Base-by-base conservation (phyloP, 2,113 vertebrate species). In the Cebus imitator region DNA sequence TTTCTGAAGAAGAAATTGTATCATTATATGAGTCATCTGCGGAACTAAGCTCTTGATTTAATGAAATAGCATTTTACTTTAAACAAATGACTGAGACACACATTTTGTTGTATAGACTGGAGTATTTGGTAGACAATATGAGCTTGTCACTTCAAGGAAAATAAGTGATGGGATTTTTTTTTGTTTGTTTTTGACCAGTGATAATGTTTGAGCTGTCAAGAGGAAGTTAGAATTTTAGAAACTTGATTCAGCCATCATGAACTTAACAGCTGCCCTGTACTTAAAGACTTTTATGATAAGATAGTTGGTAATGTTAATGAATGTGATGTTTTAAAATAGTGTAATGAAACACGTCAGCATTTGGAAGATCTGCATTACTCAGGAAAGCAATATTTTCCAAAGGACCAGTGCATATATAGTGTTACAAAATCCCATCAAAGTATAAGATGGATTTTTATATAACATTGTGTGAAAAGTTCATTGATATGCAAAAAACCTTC, bases 171-270 rank as follows among this genome's bases (percentile, higher is more conserved):
- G 23, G 61, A 50, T 40, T 76, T 81, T 72, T 79, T 94, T 83
- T 43, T 64, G 27, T 68, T 68, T 68, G 55, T 64, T 37, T 68
- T 68, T 68, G 55, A 58, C 21, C 30, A 75, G 8, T 85, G 16
- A 76, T 90, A 90, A 90, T 48, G 68, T 81, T 75, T 81, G n/a
- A 75, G 8, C 40, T 93, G 55, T 75, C 10, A 37, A 83, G 25
- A 95, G 72, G 81, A 94, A 84, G 88, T 85, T 66, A 68, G 30
- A 68, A 68, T 73, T 95, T 93, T 86, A 88, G 48, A 43, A 85
- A 87, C 25, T 85, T 45, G 57, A 43, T 76, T 95, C 83, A 91
- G 57, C 30, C 20, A 32, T 32, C 23, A 1, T 93, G 58, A 88
- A 40, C 61, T 68, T 90, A 58, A 79, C 17, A 78, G 32, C n/a